phyloP scores from a whole-genome alignment of 2,888 invertebrate species.

The Pandemis corylana region DNA sequence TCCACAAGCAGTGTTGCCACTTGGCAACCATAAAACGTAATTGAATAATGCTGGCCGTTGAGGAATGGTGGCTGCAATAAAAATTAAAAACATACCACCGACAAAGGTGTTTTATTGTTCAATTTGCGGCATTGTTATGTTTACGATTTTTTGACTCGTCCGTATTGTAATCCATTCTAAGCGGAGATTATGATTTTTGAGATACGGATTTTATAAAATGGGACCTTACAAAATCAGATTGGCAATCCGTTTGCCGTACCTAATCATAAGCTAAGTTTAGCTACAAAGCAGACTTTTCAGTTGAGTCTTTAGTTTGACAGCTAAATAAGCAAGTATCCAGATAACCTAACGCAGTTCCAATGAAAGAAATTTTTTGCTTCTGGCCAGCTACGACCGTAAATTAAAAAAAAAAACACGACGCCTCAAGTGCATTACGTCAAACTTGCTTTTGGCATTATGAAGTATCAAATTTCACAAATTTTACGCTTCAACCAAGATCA shows the following conservation, averaged over 20 bases:
- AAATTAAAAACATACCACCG: slow-evolving; percentile 57
- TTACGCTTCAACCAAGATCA: slow-evolving; percentile 4
- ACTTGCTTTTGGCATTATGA: neutral
- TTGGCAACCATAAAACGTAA: slow-evolving; percentile 73
- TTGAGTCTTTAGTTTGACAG: too few species aligned
- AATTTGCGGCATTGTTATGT: slow-evolving; percentile 51
- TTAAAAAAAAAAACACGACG: too few species aligned
- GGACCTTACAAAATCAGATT: neutral
- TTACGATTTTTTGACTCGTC: slow-evolving; percentile 42
- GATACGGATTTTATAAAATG: neutral
- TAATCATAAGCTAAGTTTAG: too few species aligned
- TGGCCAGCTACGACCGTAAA: too few species aligned
- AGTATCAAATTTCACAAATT: slow-evolving; percentile 6
- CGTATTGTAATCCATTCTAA: slow-evolving; percentile 23
- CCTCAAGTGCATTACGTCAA: neutral
- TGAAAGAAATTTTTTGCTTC: too few species aligned
- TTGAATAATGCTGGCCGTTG: slow-evolving; percentile 69
- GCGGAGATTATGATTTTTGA: neutral
- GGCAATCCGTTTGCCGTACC: neutral
- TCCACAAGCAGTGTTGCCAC: slow-evolving; percentile 65
- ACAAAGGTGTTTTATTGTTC: slow-evolving; percentile 48
- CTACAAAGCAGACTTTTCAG: too few species aligned
- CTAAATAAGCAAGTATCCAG: too few species aligned
- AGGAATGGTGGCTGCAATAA: slow-evolving; percentile 58
- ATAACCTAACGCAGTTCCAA: too few species aligned